Evolutionary conservation across 2,113 vertebrate genomes (phyloP), one percentile per base, ranked within the genome.

Genomic region (Poecile atricapillus): DNA sequence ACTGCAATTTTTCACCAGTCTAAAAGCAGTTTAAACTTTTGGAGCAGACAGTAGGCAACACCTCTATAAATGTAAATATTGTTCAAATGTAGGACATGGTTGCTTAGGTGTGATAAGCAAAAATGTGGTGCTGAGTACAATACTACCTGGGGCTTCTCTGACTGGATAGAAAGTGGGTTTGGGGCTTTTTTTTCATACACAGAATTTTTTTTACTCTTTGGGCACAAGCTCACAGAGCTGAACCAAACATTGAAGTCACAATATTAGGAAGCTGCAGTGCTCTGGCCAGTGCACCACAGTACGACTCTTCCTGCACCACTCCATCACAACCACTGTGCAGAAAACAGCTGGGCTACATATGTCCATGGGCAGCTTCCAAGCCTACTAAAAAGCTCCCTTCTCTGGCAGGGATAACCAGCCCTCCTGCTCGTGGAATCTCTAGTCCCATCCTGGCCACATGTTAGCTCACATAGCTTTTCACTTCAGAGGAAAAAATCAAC

Each of bases 331-430:
- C 77, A 81, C 91, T 60, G 90, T 58, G 92, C 73, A 94, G 83
- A 81, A 95, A 97, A 95, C 88, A 96, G 85, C 95, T 95, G 93
- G 86, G 80, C 85, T 92, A 46, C 94, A 87, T 76, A 95, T 84
- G 90, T 69, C 83, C 83, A 78, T 46, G 83, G n/a, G 76, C 24
- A 68, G 76, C 88, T 94, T 96, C 93, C 90, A 96, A 92, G 73
- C 52, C 67, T 88, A 68, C 86, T 92, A 10, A 87, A 96, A 93
- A 92, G 52, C 76, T 79, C 90, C 73, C 33, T 96, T 94, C 69
- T 71, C 83, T 87, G 90, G 83, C 94, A 96, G 44, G 35, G 33
- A 89, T 49, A 90, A 64, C 23, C 69, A 88, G 55, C 70, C 52
- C 91, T 93, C 83, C 79, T 81, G 60, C 41, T 82, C 7, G 9